Conservation (phyloP, 2,113 vertebrate species). For the Hassar affinis region DNA sequence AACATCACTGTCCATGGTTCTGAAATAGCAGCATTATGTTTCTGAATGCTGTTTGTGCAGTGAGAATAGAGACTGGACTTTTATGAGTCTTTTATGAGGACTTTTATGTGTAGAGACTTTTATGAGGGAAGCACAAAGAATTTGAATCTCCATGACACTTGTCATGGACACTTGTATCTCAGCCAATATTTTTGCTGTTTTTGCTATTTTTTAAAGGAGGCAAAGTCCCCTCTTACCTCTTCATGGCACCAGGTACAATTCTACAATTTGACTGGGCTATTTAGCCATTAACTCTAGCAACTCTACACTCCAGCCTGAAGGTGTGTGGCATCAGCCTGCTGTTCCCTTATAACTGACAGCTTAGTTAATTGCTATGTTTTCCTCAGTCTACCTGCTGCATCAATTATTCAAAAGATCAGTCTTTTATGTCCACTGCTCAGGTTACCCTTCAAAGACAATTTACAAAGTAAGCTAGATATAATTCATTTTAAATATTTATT, state of each 20-base stretch:
- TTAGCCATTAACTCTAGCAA: neutral
- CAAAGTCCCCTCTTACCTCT: neutral
- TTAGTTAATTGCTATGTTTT: constrained; percentile 26
- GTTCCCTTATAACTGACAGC: constrained; percentile 23
- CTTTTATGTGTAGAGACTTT: too few relatives aligned
- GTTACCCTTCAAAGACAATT: neutral
- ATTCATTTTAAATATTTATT: neutral
- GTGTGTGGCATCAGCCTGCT: neutral
- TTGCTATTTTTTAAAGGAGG: too few relatives aligned
- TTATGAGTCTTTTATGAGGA: too few relatives aligned
- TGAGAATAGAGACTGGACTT: too few relatives aligned
- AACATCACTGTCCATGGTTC: too few relatives aligned
- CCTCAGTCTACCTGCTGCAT: neutral
- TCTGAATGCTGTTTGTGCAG: too few relatives aligned
- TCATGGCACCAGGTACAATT: neutral
- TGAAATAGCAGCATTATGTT: too few relatives aligned
- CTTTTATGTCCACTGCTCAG: constrained; percentile 18
- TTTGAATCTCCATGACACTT: too few relatives aligned
- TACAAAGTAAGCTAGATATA: neutral
- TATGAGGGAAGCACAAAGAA: too few relatives aligned
- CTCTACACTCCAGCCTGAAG: neutral
- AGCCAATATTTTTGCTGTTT: too few relatives aligned
- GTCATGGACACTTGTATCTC: too few relatives aligned
- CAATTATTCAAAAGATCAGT: constrained; percentile 24
- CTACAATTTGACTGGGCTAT: neutral